A percentile compares a stretch with the other conserved stretches of the same genome.
These are phyloP conservation scores for Alexandromys fortis DNA, from an alignment of 2,113 vertebrate genomes.

Conservation along the genomic window DNA sequence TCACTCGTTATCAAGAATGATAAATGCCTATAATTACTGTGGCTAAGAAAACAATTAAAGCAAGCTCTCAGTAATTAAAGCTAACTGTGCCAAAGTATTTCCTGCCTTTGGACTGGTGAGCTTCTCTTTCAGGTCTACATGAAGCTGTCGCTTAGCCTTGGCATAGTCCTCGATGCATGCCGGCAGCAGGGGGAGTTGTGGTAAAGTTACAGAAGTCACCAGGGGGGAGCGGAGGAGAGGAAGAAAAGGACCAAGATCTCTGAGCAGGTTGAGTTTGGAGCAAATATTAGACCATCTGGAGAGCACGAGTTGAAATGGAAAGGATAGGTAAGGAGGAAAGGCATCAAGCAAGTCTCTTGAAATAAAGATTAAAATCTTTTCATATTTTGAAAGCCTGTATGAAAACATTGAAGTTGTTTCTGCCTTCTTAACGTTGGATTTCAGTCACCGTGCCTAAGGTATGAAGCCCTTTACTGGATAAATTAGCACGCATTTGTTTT, in stretches of 20 bases:
- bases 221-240: accelerated
- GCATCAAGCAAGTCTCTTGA: neutral
- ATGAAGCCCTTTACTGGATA: neutral
- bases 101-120: neutral
- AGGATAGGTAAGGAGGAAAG: neutral
- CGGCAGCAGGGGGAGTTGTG: neutral
- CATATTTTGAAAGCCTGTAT: neutral
- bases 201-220: neutral
- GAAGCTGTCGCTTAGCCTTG: neutral
- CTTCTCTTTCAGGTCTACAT: neutral
- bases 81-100: neutral
- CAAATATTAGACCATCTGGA: neutral
- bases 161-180: neutral
- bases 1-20: neutral
- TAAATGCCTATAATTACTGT: neutral
- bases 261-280: neutral
- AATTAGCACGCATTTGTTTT: neutral
- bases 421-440: neutral
- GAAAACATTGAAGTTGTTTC: neutral
- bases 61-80: neutral
- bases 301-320: neutral
- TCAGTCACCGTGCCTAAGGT: neutral
- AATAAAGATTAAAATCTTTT: neutral
- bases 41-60: neutral
- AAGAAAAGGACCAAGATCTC: neutral